These are phyloP conservation scores for Notoglanidium macrostoma DNA, from an alignment of 2,797 vertebrate genomes.

Conservation along the genomic window DNA sequence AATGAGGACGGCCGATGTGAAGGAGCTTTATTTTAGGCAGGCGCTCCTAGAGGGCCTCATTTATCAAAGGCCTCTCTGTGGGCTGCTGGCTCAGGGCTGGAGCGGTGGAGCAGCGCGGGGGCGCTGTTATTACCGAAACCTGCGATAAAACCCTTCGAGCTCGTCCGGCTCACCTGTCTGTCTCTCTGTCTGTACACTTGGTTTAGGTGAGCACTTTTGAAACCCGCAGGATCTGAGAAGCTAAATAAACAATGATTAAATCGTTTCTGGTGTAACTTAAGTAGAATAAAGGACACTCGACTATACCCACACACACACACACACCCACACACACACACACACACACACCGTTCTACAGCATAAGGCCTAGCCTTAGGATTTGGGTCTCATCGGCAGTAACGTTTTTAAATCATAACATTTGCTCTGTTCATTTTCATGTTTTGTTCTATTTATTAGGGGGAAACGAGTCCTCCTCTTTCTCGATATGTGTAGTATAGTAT, in stretches of 20 bases:
- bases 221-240: neutral
- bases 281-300: neutral
- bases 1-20: slow-evolving; percentile 78
- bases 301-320: neutral
- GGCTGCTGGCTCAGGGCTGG: slow-evolving; percentile 60
- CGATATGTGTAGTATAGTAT: neutral
- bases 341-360: neutral
- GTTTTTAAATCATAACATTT: neutral
- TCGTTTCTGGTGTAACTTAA: neutral
- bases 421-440: neutral
- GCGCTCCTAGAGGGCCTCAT: slow-evolving; percentile 80
- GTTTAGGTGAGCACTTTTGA: neutral
- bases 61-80: slow-evolving; percentile 74
- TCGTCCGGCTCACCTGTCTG: neutral
- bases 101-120: slow-evolving; percentile 12
- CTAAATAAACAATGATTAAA: neutral
- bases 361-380: neutral
- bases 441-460: neutral
- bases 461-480: neutral
- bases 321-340: neutral
- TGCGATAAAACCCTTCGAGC: neutral
- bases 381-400: neutral
- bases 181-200: neutral
- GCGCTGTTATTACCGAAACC: slow-evolving; percentile 16
- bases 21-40: slow-evolving; percentile 81